Evolutionary conservation across 2,113 vertebrate species (phyloP).

Genomic region (Mugil cephalus): DNA sequence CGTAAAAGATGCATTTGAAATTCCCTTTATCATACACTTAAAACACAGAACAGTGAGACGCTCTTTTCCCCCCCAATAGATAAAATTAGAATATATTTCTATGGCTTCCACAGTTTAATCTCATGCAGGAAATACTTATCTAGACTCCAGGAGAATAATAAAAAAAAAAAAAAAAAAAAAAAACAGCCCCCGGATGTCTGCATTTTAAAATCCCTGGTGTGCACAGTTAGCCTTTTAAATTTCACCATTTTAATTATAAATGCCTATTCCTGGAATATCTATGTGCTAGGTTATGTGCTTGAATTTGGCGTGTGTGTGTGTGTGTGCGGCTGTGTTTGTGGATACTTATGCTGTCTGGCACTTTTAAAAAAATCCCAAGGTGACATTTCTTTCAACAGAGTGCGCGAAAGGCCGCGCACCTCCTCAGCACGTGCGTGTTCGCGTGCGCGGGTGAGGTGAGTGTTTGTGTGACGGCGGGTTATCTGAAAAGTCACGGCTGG

Average conservation of each 20-base stretch:
- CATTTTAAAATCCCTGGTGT: slow-evolving; percentile 64
- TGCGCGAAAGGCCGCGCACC: slow-evolving; percentile 43
- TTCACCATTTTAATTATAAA: slow-evolving; percentile 61
- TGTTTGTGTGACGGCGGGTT: slow-evolving; percentile 51
- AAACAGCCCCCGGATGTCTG: slow-evolving; percentile 66
- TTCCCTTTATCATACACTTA: slow-evolving; percentile 4
- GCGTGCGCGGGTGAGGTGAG: slow-evolving; percentile 19
- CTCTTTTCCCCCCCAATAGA: background rate
- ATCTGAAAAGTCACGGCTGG: slow-evolving; percentile 77
- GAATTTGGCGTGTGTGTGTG: background rate
- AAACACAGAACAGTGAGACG: background rate
- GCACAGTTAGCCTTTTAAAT: slow-evolving; percentile 61
- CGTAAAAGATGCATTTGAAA: slow-evolving; percentile 6
- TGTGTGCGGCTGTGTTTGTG: slow-evolving; percentile 26
- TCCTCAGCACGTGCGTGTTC: slow-evolving; percentile 6
- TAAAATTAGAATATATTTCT: slow-evolving; percentile 34
- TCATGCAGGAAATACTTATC: slow-evolving; percentile 58
- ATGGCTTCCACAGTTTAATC: slow-evolving; percentile 36
- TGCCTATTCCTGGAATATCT: slow-evolving; percentile 47
- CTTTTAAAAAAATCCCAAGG: slow-evolving; percentile 72
- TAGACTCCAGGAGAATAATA: slow-evolving; percentile 44
- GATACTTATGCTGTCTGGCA: slow-evolving; percentile 57
- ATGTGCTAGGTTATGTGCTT: slow-evolving; percentile 7
- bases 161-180: slow-evolving; percentile 36
- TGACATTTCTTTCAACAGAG: slow-evolving; percentile 75